Percentiles rank a stretch among this genome's conserved stretches.
phyloP scores from a whole-genome alignment of 2,113 vertebrate species.

The Clarias gariepinus region DNA sequence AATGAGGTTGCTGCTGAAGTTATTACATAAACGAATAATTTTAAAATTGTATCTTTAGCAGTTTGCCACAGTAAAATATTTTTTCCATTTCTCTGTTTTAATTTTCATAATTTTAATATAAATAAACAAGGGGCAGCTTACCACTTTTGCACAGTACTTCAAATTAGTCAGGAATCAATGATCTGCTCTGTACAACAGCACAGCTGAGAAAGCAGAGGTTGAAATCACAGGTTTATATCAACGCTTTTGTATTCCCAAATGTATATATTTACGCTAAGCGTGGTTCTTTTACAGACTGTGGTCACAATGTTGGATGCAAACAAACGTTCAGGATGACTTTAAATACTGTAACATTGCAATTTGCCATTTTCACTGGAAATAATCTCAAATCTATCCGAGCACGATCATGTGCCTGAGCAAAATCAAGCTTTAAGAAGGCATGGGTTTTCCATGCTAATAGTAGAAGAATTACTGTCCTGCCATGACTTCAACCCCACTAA shows the following conservation, averaged over 20 bases:
- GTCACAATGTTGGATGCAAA: neutral
- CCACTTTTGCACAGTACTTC: neutral
- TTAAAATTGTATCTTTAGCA: too few species aligned
- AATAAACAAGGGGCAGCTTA: too few species aligned
- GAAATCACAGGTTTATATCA: neutral
- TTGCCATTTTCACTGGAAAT: neutral
- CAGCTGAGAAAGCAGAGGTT: neutral
- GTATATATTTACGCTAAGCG: neutral
- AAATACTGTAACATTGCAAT: neutral
- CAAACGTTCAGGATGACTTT: neutral
- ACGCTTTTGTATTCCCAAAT: neutral
- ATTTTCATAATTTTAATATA: too few species aligned
- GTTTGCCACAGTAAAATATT: too few species aligned
- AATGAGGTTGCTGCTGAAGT: too few species aligned
- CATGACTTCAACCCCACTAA: neutral
- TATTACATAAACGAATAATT: too few species aligned
- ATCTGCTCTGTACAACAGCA: neutral
- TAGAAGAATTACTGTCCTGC: neutral
- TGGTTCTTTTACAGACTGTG: neutral
- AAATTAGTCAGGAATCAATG: neutral
- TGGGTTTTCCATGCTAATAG: neutral
- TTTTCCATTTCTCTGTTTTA: too few species aligned
- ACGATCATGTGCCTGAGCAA: neutral
- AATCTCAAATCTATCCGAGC: neutral
- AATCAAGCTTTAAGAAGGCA: neutral